Percentiles rank a stretch among this genome's conserved stretches.
These are phyloP conservation scores for Papilio elwesi DNA, from an alignment of 2,888 invertebrate genomes.

Conservation along the genomic window DNA sequence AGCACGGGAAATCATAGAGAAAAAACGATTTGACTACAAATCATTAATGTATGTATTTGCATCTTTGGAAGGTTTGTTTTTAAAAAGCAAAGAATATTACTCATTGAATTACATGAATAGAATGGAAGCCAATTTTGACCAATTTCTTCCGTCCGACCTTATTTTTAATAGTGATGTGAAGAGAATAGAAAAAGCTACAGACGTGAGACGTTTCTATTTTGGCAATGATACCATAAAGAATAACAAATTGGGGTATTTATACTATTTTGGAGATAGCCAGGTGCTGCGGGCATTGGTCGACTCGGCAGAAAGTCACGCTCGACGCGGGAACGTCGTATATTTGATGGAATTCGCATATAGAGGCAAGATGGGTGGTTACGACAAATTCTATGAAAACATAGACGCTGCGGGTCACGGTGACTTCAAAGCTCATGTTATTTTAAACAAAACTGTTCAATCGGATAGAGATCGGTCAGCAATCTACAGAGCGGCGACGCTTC, in stretches of 20 bases:
- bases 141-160: constrained; percentile 56
- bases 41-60: constrained; percentile 53
- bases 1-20: constrained; percentile 46
- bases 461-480: constrained; percentile 47
- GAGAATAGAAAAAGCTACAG: constrained; percentile 44
- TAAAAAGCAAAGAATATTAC: constrained; percentile 51
- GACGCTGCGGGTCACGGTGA: constrained; percentile 54
- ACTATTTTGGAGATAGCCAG: constrained; percentile 53
- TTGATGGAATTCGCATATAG: constrained; percentile 56
- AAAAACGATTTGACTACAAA: constrained; percentile 46
- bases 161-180: constrained; percentile 48
- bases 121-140: constrained; percentile 51
- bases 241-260: constrained; percentile 47
- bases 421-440: constrained; percentile 50
- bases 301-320: constrained; percentile 48
- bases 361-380: constrained; percentile 49
- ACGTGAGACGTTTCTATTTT: constrained; percentile 53
- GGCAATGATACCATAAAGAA: constrained; percentile 48
- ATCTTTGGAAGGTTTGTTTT: constrained; percentile 51
- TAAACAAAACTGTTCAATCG: constrained; percentile 42
- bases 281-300: constrained; percentile 50
- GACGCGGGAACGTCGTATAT: constrained; percentile 47
- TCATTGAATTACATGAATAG: constrained; percentile 49
- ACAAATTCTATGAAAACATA: constrained; percentile 47
- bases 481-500: constrained; percentile 48